Base-by-base conservation (phyloP, 2,113 vertebrate species). In the Chascanopsetta lugubris region DNA sequence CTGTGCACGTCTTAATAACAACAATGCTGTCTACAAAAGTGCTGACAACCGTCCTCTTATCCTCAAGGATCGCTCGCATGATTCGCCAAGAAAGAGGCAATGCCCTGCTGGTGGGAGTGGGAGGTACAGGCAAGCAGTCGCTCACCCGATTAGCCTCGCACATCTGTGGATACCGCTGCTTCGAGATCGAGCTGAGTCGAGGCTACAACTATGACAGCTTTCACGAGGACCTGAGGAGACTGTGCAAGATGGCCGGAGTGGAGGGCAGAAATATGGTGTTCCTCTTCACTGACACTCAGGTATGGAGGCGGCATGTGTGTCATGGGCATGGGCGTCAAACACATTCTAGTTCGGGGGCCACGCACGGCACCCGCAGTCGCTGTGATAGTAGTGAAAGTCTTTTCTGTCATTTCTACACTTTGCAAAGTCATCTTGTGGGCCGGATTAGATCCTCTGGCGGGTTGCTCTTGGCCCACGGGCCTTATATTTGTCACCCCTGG, bases 221-320 rank as follows among this genome's bases (percentile, higher is more conserved):
- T 61, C 95, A 94, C 0, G 95, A 96, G 6, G 95, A 96, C 83
- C 84, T 96, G 58, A 92, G 94, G 34, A 93, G 89, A 61, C 82
- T 96, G 3, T 95, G 91, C 77, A 95, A 86, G 86, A 90, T 95
- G 93, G 94, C 94, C 12, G 94, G 94, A 0, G 77, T 95, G 4
- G 92, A 95, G 21, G 93, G 92, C 54, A 92, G 85, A 64, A 86
- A 95, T 68, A 94, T 93, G 87, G 95, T 96, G 62, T 95, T 96
- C 75, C 94, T 96, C 49, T 96, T 96, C 84, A 95, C 94, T 0
- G 95, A 96, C 58, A 95, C 93, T 21, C 95, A 96, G 94, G 94
- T 95, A 82, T 15, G 34, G 22, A 13, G 22, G 15, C 21, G 26
- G 15, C 9, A 46, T 43, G 7, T 25, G 1, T 38, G 46, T 29